A percentile compares a stretch with the other conserved stretches of the same genome.
phyloP scores from a whole-genome alignment of 2,797 vertebrate species.

The Simalia tracyae region DNA sequence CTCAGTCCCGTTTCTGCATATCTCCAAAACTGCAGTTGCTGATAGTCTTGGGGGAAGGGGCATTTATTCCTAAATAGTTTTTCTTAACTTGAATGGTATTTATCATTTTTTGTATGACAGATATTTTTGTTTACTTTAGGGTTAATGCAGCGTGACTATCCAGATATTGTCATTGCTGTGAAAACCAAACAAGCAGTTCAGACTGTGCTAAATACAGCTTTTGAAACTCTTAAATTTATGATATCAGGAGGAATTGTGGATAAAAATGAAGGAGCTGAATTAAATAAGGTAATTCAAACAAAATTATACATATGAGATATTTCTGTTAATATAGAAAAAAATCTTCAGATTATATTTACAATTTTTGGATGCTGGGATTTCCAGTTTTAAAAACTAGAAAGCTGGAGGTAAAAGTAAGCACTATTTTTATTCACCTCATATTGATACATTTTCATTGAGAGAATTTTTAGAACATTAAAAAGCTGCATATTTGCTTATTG shows the following conservation, averaged over 20 bases:
- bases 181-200: slow-evolving; percentile 68
- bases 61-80: background rate
- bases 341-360: background rate
- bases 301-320: background rate
- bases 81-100: background rate
- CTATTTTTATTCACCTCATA: background rate
- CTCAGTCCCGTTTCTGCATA: background rate
- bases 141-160: slow-evolving; percentile 67
- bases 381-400: background rate
- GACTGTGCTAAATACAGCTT: slow-evolving; percentile 63
- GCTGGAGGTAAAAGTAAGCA: background rate
- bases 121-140: slow-evolving; percentile 54
- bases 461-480: background rate
- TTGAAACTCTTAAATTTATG: slow-evolving; percentile 60
- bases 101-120: background rate
- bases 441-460: background rate
- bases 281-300: slow-evolving; percentile 54
- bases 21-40: background rate
- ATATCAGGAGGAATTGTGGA: slow-evolving; percentile 62
- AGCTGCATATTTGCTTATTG: too few relatives aligned
- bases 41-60: background rate
- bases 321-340: background rate
- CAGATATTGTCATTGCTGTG: slow-evolving; percentile 63
- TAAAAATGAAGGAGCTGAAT: slow-evolving; percentile 55
- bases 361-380: background rate